These are phyloP conservation scores for Heliangelus exortis DNA, from an alignment of 2,797 vertebrate species.

Conservation along the genomic window DNA sequence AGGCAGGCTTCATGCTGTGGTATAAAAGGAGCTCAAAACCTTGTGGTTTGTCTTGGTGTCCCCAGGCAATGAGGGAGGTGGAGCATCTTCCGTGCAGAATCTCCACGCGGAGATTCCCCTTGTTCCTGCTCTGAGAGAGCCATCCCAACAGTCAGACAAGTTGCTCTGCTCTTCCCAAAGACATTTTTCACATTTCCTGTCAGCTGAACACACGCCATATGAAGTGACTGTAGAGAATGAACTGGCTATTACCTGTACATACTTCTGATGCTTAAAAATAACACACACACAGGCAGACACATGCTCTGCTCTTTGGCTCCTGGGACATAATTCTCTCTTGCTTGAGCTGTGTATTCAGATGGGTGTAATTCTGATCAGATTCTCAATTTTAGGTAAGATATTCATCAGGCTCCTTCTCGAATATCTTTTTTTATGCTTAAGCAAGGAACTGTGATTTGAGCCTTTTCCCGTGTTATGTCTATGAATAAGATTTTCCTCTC, in stretches of 20 bases:
- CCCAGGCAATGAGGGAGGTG: fast-evolving
- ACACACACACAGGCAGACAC: background rate
- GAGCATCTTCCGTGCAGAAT: background rate
- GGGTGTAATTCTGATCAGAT: background rate
- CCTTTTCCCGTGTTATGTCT: background rate
- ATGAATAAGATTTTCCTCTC: constrained; percentile 6
- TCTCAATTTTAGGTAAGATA: background rate
- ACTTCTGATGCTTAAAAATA: background rate
- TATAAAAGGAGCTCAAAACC: background rate
- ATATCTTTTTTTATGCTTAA: background rate
- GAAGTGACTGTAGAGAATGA: background rate
- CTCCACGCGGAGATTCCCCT: fast-evolving
- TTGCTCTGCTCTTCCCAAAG: background rate
- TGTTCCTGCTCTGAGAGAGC: background rate
- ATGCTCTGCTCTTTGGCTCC: background rate
- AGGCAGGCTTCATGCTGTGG: background rate
- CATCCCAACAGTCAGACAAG: background rate
- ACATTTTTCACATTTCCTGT: background rate
- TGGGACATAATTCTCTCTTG: background rate
- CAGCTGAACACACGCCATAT: background rate
- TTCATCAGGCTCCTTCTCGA: background rate
- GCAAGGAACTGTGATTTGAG: background rate
- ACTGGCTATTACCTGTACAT: background rate
- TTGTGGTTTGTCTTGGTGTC: background rate
- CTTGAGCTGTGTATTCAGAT: background rate